Evolutionary conservation across 2,113 vertebrate genomes (phyloP).

Genomic region (Pelvicachromis taeniatus): DNA sequence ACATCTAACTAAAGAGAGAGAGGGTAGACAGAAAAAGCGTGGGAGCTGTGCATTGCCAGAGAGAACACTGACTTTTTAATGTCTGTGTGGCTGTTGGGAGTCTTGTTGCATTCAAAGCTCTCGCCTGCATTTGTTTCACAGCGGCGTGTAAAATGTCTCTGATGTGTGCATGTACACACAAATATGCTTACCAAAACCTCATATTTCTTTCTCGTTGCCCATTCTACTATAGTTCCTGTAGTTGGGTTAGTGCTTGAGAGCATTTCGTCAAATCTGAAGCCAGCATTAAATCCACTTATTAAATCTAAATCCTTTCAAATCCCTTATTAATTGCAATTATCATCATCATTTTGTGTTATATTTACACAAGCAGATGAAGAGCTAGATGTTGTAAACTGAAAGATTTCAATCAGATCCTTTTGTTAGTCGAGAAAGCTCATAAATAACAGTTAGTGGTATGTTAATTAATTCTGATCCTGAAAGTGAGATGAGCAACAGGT

Average conservation of each 20-base stretch:
- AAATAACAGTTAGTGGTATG: neutral
- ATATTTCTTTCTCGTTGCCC: neutral
- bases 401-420: neutral
- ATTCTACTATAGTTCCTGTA: neutral
- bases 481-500: neutral
- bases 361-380: neutral
- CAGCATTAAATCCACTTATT: neutral
- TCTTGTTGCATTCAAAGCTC: slow-evolving; percentile 6
- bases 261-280: neutral
- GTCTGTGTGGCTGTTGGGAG: neutral
- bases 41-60: slow-evolving; percentile 9
- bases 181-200: neutral
- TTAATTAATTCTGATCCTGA: neutral
- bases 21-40: neutral
- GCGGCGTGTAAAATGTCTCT: neutral
- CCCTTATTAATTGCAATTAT: neutral
- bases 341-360: neutral
- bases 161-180: neutral
- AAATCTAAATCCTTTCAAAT: neutral
- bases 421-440: neutral
- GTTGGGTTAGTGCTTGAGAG: neutral
- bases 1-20: slow-evolving; percentile 8
- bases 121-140: neutral
- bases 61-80: neutral
- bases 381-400: neutral